Evolutionary conservation across 2,888 invertebrate genomes (phyloP).

Genomic region (Erebia aethiops): DNA sequence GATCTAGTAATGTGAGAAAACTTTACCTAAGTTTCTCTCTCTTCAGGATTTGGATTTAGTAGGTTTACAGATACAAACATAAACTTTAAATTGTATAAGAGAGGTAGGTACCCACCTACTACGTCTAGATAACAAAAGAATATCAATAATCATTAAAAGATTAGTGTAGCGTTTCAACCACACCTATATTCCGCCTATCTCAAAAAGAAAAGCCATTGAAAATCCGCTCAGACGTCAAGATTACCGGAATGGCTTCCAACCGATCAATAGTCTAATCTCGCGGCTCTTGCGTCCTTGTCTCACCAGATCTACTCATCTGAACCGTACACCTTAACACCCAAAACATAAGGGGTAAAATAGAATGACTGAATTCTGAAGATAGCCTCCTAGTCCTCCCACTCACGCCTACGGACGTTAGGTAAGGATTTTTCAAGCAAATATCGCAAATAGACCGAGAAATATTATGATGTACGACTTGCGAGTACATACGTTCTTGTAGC

Average conservation of each 20-base stretch:
- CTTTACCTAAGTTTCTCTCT: no score
- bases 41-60: no score
- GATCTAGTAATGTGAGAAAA: no score
- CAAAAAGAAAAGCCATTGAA: slow-evolving; percentile 38
- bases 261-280: slow-evolving; percentile 70
- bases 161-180: slow-evolving; percentile 17
- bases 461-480: slow-evolving; percentile 1
- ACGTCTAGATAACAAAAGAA: slow-evolving; percentile 1
- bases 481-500: background rate
- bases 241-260: slow-evolving; percentile 69
- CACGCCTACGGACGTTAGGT: slow-evolving; percentile 32
- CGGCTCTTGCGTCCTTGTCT: slow-evolving; percentile 72
- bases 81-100: background rate
- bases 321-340: slow-evolving; percentile 53
- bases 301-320: slow-evolving; percentile 46
- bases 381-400: slow-evolving; percentile 32
- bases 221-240: slow-evolving; percentile 71
- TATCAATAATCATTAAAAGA: background rate
- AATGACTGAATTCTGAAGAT: slow-evolving; percentile 24
- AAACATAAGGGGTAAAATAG: slow-evolving; percentile 27
- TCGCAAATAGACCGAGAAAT: slow-evolving; percentile 16
- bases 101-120: background rate
- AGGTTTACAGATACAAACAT: background rate
- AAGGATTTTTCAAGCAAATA: slow-evolving; percentile 30
- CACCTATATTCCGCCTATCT: slow-evolving; percentile 31